Evolutionary conservation across 2,797 vertebrate genomes (phyloP), one percentile per base, ranked within the genome.

Genomic region (Pangasius macronema): DNA sequence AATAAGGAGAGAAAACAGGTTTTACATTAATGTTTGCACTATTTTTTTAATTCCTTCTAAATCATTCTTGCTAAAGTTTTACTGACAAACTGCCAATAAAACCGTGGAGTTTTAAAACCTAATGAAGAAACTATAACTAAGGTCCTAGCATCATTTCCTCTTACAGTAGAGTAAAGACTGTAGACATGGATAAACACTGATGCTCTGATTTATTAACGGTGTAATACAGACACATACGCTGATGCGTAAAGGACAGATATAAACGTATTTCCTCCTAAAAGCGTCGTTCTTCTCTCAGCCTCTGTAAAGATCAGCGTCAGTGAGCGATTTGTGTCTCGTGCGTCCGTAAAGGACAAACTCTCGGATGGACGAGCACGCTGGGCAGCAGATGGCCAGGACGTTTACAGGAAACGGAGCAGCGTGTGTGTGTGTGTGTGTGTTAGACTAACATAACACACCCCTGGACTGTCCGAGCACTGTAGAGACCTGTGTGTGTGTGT

Each of bases 371-470:
- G 86, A 84, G 18, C 82, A 53, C 49, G 42, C 73, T 36, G 22
- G 75, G 63, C 87, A 87, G 82, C 87, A 87, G 87, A 87, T 87
- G 87, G 87, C 42, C 75, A 83, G 80, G 42, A 76, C 70, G n/a
- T 82, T 75, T 55, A 87, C 86, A 87, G 86, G 80, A 83, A 87
- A 87, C 46, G 46, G 57, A 87, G 73, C 80, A 83, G 86, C 59
- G 18, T 59, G 61, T 86, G 49, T 22, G 24, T 24, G 51, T 53
- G 49, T 51, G 14, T 55, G 51, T 57, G 73, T 82, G 82, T 33
- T 22, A 55, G 68, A 89, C 24, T 39, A 81, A 81, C 24, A 81
- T 39, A 81, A 81, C 24, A 81, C 55, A 81, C 79, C 79, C 79
- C 79, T 81, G 79, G 77, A 80, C 77, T 80, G 53, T 80, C 46